Conservation (phyloP, 2,797 vertebrate species). For the Chloroceryle amazona region DNA sequence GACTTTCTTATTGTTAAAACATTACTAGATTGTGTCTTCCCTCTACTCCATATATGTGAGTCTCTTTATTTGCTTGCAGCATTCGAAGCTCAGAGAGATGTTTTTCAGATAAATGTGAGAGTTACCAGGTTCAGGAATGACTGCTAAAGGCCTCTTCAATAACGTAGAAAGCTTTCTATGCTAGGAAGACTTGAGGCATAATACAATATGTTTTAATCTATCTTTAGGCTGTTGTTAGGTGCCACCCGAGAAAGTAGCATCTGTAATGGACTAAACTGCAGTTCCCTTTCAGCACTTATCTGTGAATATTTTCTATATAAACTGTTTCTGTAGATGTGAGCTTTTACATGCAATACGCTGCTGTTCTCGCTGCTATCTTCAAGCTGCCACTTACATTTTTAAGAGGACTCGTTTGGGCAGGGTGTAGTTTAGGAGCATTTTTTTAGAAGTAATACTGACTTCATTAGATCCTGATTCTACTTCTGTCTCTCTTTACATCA, state of each 20-base stretch:
- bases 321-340: neutral
- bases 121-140: neutral
- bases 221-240: neutral
- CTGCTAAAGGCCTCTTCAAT: neutral
- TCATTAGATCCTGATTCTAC: neutral
- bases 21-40: neutral
- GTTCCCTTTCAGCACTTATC: neutral
- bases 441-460: neutral
- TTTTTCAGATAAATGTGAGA: neutral
- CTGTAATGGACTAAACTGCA: neutral
- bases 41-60: neutral
- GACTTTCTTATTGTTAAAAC: neutral
- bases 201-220: neutral
- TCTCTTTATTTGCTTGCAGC: neutral
- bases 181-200: neutral
- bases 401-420: neutral
- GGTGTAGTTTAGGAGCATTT: neutral
- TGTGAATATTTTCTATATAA: neutral
- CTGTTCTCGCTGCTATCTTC: neutral
- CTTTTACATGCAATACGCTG: neutral
- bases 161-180: neutral
- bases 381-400: neutral
- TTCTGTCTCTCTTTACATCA: neutral
- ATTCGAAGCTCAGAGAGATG: neutral
- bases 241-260: neutral